A percentile compares a stretch with the other conserved stretches of the same genome.
Evolutionary conservation across 1,140 invertebrate species (phyloP).

Genomic region (Andrena cerasifolii): DNA sequence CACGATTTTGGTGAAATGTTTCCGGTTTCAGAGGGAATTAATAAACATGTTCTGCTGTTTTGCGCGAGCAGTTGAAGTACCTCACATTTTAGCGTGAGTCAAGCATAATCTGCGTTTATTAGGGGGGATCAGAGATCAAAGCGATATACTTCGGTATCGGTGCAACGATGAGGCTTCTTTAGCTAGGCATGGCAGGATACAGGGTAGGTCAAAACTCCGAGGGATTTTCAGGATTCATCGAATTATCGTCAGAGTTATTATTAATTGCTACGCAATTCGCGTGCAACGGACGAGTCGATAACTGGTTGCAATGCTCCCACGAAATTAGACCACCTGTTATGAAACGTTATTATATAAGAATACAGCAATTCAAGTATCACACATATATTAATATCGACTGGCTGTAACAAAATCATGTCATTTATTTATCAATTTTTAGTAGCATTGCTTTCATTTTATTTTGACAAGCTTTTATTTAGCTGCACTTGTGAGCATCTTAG

Average conservation of each 20-base stretch:
- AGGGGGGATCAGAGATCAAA: conserved; percentile 23
- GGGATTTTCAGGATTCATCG: conserved; percentile 55
- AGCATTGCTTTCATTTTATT: too few species aligned
- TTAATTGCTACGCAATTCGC: conserved; percentile 64
- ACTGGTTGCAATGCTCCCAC: too few species aligned
- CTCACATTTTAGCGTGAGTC: conserved; percentile 26
- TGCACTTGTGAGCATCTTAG: too few species aligned
- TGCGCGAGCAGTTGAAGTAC: conserved; percentile 9
- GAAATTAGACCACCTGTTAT: too few species aligned
- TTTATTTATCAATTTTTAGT: too few species aligned
- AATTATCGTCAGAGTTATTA: conserved; percentile 67
- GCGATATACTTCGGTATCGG: conserved; percentile 25
- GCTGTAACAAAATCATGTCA: too few species aligned
- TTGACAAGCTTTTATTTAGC: too few species aligned
- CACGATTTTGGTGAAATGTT: background rate
- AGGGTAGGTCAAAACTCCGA: conserved; percentile 45
- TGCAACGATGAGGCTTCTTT: conserved; percentile 30
- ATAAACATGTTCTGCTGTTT: background rate
- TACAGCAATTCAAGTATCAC: too few species aligned
- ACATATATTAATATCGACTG: too few species aligned
- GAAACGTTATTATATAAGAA: too few species aligned
- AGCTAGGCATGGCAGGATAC: conserved; percentile 48
- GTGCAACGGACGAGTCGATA: conserved; percentile 23
- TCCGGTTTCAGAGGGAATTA: too few species aligned
- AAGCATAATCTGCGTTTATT: background rate